These are phyloP conservation scores for Andrena dorsata DNA, from an alignment of 2,888 invertebrate species.

Conservation along the genomic window DNA sequence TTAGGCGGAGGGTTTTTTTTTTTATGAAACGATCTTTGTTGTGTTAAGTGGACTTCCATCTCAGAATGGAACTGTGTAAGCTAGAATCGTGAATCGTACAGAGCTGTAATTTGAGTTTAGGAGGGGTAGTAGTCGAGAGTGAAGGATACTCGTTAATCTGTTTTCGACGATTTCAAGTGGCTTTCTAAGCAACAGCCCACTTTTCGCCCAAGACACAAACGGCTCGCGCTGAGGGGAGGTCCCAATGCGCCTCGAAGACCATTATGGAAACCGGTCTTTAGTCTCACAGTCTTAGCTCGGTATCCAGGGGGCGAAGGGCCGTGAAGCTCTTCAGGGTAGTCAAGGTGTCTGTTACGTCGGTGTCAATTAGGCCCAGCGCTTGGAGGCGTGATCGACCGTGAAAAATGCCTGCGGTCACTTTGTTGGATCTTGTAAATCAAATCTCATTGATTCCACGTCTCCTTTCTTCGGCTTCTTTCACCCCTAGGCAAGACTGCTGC, in stretches of 20 bases:
- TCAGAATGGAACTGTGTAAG: too few species aligned
- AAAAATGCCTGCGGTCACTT: slow-evolving; percentile 70
- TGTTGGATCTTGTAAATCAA: slow-evolving; percentile 73
- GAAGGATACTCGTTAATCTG: slow-evolving; percentile 19
- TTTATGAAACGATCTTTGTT: too few species aligned
- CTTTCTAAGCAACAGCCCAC: slow-evolving; percentile 24
- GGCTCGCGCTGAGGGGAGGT: slow-evolving; percentile 51
- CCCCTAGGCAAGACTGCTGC: slow-evolving; percentile 21
- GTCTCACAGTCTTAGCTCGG: slow-evolving; percentile 60
- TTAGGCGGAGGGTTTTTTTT: too few species aligned
- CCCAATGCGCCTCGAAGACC: slow-evolving; percentile 58
- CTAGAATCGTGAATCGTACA: too few species aligned
- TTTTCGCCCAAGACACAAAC: slow-evolving; percentile 38
- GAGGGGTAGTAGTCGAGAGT: neutral
- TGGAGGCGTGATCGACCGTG: slow-evolving; percentile 72
- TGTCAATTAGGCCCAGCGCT: slow-evolving; percentile 70
- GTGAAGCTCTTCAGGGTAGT: slow-evolving; percentile 66
- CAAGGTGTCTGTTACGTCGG: slow-evolving; percentile 74
- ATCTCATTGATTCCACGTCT: slow-evolving; percentile 68
- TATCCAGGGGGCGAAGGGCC: slow-evolving; percentile 57
- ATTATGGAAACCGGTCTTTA: slow-evolving; percentile 74
- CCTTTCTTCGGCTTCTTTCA: slow-evolving; percentile 36
- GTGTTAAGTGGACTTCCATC: too few species aligned
- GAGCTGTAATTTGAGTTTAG: neutral
- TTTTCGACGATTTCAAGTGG: slow-evolving; percentile 31